Base-by-base conservation (phyloP, 2,113 vertebrate species). In the Pterophyllum scalare region DNA sequence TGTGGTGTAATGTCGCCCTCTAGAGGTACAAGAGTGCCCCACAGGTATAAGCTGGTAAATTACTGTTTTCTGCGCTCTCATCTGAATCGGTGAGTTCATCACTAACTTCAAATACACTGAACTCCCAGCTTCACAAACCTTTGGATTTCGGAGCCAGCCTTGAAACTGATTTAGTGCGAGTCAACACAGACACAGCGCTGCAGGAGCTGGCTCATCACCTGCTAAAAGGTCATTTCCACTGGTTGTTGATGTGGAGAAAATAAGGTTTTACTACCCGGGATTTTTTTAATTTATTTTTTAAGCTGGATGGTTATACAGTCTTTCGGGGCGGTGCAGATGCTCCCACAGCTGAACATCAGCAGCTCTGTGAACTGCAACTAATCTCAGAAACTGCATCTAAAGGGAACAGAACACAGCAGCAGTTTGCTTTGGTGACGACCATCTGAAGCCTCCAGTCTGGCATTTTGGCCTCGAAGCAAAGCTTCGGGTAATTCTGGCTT, bases 101-200 rank as follows among this genome's bases (percentile, higher is more conserved):
- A 57, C 20, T 35, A 75, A 57, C 12, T 6, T 67, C 22, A 14
- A 7, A 14, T 49, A 59, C 28, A 56, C 24, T 46, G 54, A 59
- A 0, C 26, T 28, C 0, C 0, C 28, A 33, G 22, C 17, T 33
- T 70, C 0, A 26, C 0, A 67, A 67, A 49, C 0, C 22, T 7
- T 26, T 28, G 26, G 22, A 46, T 67, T 67, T 28, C 26, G 0
- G 38, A 67, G 0, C 43, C 22, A 0, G 2, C 14, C 3, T 67
- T 46, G 19, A 67, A 46, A 26, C 11, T 31, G 31, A 31, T 31
- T 31, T 31, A 31, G 28, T 28, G 28, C 28, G 28, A 28, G 31
- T 31, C 6, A 31, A 1, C 31, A 31, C 31, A 31, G 5, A 31
- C 31, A 31, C 31, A 6, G 31, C 6, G 31, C 31, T 31, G 31